Conservation (phyloP, 2,797 vertebrate genomes). For the Ciconia nigra region DNA sequence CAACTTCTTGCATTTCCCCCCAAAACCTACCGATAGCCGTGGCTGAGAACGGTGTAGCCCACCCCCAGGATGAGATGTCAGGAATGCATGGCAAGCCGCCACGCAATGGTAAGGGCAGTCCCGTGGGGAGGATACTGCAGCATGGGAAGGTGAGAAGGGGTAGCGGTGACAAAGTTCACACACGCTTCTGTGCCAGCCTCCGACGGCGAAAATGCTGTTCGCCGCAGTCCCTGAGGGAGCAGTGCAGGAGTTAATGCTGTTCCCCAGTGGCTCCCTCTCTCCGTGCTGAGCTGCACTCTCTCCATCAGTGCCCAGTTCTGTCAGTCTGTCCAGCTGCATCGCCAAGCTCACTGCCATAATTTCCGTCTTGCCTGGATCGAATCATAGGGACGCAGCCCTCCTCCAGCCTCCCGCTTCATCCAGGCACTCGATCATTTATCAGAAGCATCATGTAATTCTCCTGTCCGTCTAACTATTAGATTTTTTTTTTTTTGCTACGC, state of each 20-base stretch:
- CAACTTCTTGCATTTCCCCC: background rate
- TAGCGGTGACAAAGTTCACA: background rate
- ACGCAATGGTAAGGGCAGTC: too few species aligned
- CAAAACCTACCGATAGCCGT: accelerated
- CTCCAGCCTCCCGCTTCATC: background rate
- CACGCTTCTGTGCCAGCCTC: background rate
- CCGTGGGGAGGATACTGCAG: too few species aligned
- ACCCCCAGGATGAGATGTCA: background rate
- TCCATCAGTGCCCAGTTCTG: background rate
- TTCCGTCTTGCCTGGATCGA: background rate
- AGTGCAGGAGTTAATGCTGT: too few species aligned
- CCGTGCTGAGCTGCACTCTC: background rate
- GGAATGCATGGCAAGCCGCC: background rate
- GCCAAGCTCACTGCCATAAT: background rate
- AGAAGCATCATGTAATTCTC: background rate
- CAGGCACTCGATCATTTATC: background rate
- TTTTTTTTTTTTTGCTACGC: background rate
- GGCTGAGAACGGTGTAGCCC: too few species aligned
- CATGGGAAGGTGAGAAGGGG: background rate
- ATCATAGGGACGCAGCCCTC: background rate
- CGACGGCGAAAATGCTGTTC: background rate
- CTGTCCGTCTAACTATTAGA: background rate
- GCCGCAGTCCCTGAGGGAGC: background rate
- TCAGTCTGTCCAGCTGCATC: background rate
- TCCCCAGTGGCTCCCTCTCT: background rate